Conservation (phyloP, 37 sponge, comb jelly and placozoan species). For the Bolinopsis microptera region DNA sequence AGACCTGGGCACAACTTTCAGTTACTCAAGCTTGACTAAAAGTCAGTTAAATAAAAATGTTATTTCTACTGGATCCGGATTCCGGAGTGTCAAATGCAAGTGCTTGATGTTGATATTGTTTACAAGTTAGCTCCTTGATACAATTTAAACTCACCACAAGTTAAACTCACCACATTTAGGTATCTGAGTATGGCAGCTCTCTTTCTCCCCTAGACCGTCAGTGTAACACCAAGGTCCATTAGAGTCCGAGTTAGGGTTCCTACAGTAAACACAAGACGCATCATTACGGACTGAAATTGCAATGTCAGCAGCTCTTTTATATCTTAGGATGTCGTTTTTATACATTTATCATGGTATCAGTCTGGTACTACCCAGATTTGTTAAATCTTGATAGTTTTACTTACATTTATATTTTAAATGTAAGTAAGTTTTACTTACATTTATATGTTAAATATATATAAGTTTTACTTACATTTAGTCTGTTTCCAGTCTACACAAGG, state of each 20-base stretch:
- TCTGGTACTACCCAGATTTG: no score
- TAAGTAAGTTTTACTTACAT: background rate
- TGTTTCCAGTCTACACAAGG: constrained; percentile 30
- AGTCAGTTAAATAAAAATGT: no score
- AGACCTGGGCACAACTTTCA: background rate
- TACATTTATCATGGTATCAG: no score
- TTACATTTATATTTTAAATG: background rate
- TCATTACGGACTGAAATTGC: background rate
- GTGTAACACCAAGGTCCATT: constrained; percentile 29
- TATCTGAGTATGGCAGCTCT: background rate
- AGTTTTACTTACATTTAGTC: background rate
- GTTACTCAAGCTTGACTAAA: no score
- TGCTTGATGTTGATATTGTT: no score
- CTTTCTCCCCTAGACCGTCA: background rate
- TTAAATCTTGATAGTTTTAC: background rate
- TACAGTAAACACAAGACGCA: background rate
- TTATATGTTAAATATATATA: background rate
- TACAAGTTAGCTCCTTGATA: no score
- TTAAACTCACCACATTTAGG: background rate
- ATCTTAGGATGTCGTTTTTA: no score
- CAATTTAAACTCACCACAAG: no score
- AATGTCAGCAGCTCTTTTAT: no score
- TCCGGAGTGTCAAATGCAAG: no score
- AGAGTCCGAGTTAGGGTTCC: background rate
- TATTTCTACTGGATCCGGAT: no score